Base-by-base conservation (phyloP, 2,888 invertebrate species). In the Cheilosia vulpina region DNA sequence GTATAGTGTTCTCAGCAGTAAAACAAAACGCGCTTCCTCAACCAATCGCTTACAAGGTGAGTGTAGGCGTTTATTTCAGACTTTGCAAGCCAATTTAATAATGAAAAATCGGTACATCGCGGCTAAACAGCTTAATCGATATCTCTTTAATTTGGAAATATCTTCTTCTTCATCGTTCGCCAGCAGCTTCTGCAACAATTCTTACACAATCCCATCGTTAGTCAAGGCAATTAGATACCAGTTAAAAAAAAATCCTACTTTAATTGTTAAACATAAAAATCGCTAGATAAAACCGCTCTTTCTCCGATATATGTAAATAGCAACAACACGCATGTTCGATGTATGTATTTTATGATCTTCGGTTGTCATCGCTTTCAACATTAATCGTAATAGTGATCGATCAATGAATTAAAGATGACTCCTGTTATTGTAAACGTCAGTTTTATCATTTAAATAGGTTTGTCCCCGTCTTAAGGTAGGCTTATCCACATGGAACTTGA, bases 361-460 rank as follows among this genome's bases (percentile, higher is more conserved):
- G 24, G n/a, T 45, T 21, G 57, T 45, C 21, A 31, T 69, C 45
- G 31, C 55, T 45, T 27, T 57, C 34, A 47, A n/a, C n/a, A 45
- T 34, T n/a, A 57, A 43, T 45, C 55, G 55, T 34, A 19, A 31
- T 27, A 31, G 43, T 62, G 17, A 62, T 62, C 72, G 72, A 72
- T 72, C 60, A 60, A 60, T 60, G 60, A 62, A 63, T 50, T 45
- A 34, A 73, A 62, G 53, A 63, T 62, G 45, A 62, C 21, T 63
- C 53, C 53, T 24, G 63, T 38, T 65, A 53, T 17, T 9, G 31
- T 19, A 73, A 73, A 55, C 45, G 45, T 73, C 63, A 62, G 19
- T 63, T 50, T 34, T 50, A 19, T 47, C 50, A 27, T 9, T 45
- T 57, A 57, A 69, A 69, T 57, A 31, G 17, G 31, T 31, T 45